A percentile compares a stretch with the other conserved stretches of the same genome.
phyloP scores from a whole-genome alignment of 2,113 vertebrate species.

The Petromus typicus region DNA sequence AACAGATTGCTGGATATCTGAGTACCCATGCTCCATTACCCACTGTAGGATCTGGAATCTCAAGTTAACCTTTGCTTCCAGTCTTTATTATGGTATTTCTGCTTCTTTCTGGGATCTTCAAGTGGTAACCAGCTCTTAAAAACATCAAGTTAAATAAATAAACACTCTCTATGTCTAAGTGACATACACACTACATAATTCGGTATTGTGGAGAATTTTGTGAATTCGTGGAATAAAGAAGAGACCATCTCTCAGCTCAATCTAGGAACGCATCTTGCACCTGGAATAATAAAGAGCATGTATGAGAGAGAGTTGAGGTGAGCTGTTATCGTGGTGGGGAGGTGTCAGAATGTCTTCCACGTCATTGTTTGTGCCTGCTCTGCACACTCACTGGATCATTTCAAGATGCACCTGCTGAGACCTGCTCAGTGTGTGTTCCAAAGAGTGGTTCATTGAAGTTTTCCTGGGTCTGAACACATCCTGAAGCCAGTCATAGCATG shows the following conservation, averaged over 20 bases:
- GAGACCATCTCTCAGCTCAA: not conserved
- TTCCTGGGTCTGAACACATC: not conserved
- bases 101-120: not conserved
- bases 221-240: not conserved
- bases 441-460: not conserved
- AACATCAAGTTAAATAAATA: not conserved
- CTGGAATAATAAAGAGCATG: not conserved
- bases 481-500: not conserved
- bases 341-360: not conserved
- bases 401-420: not conserved
- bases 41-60: not conserved
- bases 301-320: not conserved
- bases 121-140: not conserved
- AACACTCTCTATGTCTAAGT: not conserved
- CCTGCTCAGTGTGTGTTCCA: not conserved
- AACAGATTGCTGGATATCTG: not conserved
- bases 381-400: not conserved
- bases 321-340: not conserved
- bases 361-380: not conserved
- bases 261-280: not conserved
- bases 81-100: not conserved
- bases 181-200: not conserved
- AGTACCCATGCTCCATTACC: accelerated
- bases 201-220: not conserved
- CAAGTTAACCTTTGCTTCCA: not conserved